Evolutionary conservation across 2,888 invertebrate species (phyloP).

Genomic region (Hyppa rectilinea): DNA sequence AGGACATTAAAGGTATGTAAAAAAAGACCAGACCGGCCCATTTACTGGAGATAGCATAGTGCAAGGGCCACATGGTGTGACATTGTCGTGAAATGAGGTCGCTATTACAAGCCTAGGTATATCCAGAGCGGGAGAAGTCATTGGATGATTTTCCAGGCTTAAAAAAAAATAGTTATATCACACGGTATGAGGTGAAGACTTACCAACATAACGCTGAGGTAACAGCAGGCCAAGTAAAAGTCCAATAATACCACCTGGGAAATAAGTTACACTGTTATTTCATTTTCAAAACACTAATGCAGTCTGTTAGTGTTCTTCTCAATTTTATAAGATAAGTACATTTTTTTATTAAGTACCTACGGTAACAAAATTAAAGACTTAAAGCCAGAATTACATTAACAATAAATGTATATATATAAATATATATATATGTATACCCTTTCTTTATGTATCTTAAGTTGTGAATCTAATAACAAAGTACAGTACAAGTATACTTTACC

Average conservation of each 20-base stretch:
- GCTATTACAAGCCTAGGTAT: too few relatives aligned
- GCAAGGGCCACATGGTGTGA: conserved; percentile 21
- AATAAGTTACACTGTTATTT: conserved; percentile 1
- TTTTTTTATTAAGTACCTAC: background rate
- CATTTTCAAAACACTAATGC: background rate
- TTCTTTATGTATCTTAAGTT: too few relatives aligned
- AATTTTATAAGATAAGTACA: background rate
- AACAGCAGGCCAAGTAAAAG: conserved; percentile 80
- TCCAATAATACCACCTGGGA: conserved; percentile 81
- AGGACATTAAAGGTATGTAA: background rate
- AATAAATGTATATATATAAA: too few relatives aligned
- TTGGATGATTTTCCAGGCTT: too few relatives aligned
- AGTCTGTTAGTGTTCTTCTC: background rate
- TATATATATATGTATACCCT: too few relatives aligned
- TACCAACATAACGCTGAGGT: conserved; percentile 84
- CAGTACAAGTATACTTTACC: background rate
- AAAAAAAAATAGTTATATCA: too few relatives aligned
- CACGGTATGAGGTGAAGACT: conserved; percentile 62
- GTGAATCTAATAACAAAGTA: background rate
- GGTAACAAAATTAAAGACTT: too few relatives aligned
- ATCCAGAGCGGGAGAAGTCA: too few relatives aligned
- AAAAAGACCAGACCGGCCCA: background rate
- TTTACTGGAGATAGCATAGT: background rate
- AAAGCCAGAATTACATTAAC: too few relatives aligned
- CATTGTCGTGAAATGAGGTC: conserved; percentile 23